Conservation (phyloP, 2,888 invertebrate genomes). For the Xanthorhoe designata region DNA sequence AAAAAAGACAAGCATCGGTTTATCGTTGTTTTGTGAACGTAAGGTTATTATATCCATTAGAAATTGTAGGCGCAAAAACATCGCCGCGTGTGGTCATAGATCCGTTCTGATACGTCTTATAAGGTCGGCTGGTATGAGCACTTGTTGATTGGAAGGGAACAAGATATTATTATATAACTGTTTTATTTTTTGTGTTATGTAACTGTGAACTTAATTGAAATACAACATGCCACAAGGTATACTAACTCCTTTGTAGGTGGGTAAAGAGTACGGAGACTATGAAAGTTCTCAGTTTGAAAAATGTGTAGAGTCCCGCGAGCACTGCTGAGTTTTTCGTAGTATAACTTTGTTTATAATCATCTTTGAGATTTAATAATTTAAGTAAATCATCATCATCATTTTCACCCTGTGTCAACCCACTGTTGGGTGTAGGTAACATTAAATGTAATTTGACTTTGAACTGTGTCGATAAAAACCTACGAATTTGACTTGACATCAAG, state of each 20-base stretch:
- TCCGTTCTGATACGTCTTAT: conserved; percentile 57
- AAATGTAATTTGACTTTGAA: no score
- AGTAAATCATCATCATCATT: no score
- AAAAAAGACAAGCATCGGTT: conserved; percentile 9
- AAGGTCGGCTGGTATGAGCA: conserved; percentile 54
- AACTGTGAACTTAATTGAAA: conserved; percentile 28
- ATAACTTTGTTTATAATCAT: no score
- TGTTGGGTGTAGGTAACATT: no score
- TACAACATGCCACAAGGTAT: background rate
- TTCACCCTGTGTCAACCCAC: no score
- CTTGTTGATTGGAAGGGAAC: conserved; percentile 54
- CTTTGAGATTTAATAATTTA: no score
- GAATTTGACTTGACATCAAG: no score
- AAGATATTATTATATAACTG: conserved; percentile 51
- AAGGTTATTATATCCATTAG: conserved; percentile 58
- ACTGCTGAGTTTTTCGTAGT: no score
- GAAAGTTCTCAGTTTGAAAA: no score
- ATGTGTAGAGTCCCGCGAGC: no score
- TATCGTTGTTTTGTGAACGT: conserved; percentile 52
- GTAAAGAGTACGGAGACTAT: background rate
- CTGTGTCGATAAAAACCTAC: no score
- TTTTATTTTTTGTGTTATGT: conserved; percentile 44
- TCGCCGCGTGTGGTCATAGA: conserved; percentile 64
- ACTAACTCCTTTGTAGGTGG: background rate
- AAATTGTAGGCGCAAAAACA: conserved; percentile 64